Evolutionary conservation across 2,888 invertebrate species (phyloP).

Genomic region (Pachliopta kotzebuea): DNA sequence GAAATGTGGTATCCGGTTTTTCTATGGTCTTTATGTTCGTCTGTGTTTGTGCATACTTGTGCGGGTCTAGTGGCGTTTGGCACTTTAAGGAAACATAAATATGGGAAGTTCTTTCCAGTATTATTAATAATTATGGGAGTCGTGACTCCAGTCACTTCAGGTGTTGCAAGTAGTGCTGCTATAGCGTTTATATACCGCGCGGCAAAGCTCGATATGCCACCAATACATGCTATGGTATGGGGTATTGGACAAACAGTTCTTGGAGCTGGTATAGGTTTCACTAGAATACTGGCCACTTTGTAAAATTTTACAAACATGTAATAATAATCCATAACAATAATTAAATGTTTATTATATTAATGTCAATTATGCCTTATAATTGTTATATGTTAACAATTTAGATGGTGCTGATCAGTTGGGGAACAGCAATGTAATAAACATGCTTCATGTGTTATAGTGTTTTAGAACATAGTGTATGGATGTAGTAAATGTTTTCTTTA

Average conservation of each 20-base stretch:
- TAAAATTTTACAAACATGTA: conserved; percentile 62
- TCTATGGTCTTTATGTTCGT: conserved; percentile 96
- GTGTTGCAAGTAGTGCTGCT: conserved; percentile 93
- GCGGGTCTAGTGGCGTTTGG: conserved; percentile 95
- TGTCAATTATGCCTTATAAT: conserved; percentile 30
- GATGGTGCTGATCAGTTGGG: conserved; percentile 24
- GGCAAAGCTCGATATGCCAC: conserved; percentile 93
- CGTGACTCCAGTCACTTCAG: conserved; percentile 92
- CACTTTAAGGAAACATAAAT: conserved; percentile 95
- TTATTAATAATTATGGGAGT: conserved; percentile 94
- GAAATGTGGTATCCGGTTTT: conserved; percentile 99
- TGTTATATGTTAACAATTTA: conserved; percentile 21
- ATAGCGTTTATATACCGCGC: conserved; percentile 96
- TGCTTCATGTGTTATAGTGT: conserved; percentile 17
- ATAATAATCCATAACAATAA: neutral
- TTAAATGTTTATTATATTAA: conserved; percentile 9
- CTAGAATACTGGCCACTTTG: conserved; percentile 94
- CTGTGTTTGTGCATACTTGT: conserved; percentile 94
- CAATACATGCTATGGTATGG: conserved; percentile 95
- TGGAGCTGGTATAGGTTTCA: conserved; percentile 94
- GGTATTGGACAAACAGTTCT: conserved; percentile 96
- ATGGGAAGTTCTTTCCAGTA: conserved; percentile 96
- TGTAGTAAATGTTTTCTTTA: conserved; percentile 13
- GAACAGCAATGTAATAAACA: conserved; percentile 9
- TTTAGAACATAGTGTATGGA: conserved; percentile 6